Base-by-base conservation (phyloP, 2,888 invertebrate species). In the Drosophila monieri region DNA sequence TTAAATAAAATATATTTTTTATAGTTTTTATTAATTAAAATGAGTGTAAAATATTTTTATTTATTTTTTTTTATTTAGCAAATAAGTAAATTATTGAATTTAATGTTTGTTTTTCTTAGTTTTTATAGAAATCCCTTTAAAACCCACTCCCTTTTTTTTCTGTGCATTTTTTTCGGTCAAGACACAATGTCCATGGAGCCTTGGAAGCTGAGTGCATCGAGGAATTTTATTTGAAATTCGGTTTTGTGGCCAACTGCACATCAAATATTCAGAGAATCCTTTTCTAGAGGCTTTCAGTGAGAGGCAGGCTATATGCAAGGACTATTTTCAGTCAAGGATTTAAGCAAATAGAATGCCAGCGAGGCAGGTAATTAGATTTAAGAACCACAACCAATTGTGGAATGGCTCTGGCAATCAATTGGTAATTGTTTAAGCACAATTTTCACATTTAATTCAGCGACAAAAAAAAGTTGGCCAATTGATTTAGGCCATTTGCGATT, bases 401-500 rank as follows among this genome's bases (percentile, higher is more conserved):
- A 9, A 3, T 15, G 39, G 15, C 5, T 37, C n/a, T 18, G 18
- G 2, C 43, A 43, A 43, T 41, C 41, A 18, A 41, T 12, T 41
- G 41, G 18, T 21, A 41, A 41, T 41, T 41, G 15, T 6, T 14
- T 8, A 43, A 21, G 43, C 43, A 43, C 21, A 43, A 12, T 43
- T 43, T 43, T 43, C 43, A 12, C 43, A 43, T 18, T 10, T 43
- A 54, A 25, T 39, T 39, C 39, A 39, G 8, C 39, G 14, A 15
- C n/a, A 43, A 43, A 21, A 43, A 43, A 43, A 43, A 43, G 1
- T 3, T 57, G 57, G 18, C n/a, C 5, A 58, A 58, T 58, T 47
- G 10, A 61, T 48, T 61, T 61, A 47, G 60, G 27, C 58, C 57
- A 60, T 60, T 60, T 47, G 30, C 60, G 30, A 58, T 30, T 37